Evolutionary conservation across 1,140 invertebrate genomes (phyloP), one percentile per base, ranked within the genome.

Genomic region (Drosophila baimaii): DNA sequence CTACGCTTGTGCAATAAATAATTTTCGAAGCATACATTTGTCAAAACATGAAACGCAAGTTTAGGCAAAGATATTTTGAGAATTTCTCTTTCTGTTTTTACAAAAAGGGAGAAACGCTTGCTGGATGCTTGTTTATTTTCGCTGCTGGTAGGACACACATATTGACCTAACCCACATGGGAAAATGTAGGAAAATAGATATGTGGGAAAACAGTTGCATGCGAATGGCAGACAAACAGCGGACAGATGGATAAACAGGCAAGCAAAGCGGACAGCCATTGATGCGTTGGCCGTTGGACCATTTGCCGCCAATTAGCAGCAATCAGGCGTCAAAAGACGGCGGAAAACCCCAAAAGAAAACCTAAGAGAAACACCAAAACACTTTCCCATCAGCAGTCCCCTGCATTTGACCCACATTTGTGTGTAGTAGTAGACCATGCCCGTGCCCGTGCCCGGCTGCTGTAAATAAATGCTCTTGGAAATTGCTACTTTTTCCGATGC

Each of bases 291-390:
- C 37, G 47, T 39, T 62, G 81, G 64, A 69, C 47, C 79, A 65
- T 84, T 89, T 75, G 80, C 79, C 77, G 80, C 84, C 84, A 88
- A 88, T 88, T 88, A 88, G 84, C 85, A 61, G 84, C 84, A 84
- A 89, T 89, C 73, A 85, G 84, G 84, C 84, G 84, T 90, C 55
- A 81, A 80, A 78, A 72, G 55, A 33, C 63, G 71, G 71, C 70
- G 83, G 68, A 73, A 51, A 51, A 23, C 13, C 13, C 51, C 19
- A 54, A 52, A 54, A 23, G 31, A 5, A 88, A 77, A 88, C 61
- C 76, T 43, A 70, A 35, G 19, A 39, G 17, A 71, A 73, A 55
- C 51, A 23, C 19, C 31, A 23, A 52, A 86, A 74, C 84, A 89
- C 84, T 88, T 88, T 88, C 84, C 84, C 84, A 74, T 76, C 58